phyloP scores from a whole-genome alignment of 2,797 vertebrate species.

The Syndactyla subalaris region DNA sequence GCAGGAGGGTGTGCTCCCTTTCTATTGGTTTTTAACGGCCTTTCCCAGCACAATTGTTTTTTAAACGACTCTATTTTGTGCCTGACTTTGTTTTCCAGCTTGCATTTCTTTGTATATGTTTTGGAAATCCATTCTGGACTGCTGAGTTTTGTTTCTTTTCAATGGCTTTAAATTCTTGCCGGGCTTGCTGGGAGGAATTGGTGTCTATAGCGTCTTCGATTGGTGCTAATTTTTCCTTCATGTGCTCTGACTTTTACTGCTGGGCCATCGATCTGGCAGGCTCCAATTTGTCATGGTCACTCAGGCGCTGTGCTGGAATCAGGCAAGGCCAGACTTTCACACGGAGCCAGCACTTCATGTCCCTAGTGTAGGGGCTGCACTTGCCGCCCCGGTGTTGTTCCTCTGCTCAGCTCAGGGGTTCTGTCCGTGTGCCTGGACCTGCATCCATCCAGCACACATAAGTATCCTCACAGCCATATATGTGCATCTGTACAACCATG shows the following conservation, averaged over 20 bases:
- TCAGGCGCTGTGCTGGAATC: conserved; percentile 45
- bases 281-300: conserved; percentile 70
- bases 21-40: conserved; percentile 45
- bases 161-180: conserved; percentile 71
- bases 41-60: conserved; percentile 66
- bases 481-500: fast-evolving
- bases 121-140: conserved; percentile 72
- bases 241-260: conserved; percentile 75
- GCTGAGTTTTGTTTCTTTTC: conserved; percentile 76
- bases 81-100: conserved; percentile 57
- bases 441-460: no score
- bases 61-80: conserved; percentile 67
- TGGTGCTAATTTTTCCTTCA: conserved; percentile 76
- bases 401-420: background rate
- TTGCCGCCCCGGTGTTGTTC: fast-evolving
- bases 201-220: conserved; percentile 75
- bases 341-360: fast-evolving
- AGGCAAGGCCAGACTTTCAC: background rate
- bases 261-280: conserved; percentile 60
- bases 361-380: background rate
- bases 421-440: fast-evolving
- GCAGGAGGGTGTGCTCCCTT: background rate
- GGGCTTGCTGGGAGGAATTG: conserved; percentile 70
- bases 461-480: fast-evolving
- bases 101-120: conserved; percentile 71